phyloP scores from a whole-genome alignment of 2,797 vertebrate species.

The Pelobates cultripes region DNA sequence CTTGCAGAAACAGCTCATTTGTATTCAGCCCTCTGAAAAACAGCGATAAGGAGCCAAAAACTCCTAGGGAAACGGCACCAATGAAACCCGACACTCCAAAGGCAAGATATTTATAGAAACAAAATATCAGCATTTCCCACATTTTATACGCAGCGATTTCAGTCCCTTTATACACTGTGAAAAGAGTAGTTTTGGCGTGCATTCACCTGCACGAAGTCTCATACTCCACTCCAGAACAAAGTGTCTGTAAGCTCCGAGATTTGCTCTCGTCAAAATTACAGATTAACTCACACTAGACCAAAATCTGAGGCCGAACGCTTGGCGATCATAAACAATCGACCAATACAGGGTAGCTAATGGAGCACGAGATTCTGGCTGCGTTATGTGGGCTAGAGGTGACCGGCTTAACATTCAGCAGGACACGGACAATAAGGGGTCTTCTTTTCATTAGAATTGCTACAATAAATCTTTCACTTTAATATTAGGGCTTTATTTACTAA shows the following conservation, averaged over 20 bases:
- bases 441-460: background rate
- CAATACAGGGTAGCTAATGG: conserved; percentile 39
- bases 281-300: conserved; percentile 59
- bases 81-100: conserved; percentile 68
- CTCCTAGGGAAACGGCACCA: conserved; percentile 70
- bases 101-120: conserved; percentile 80
- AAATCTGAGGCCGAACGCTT: conserved; percentile 17
- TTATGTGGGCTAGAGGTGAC: background rate
- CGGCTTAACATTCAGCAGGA: background rate
- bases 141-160: conserved; percentile 77
- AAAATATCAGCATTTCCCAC: conserved; percentile 81
- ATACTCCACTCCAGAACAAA: conserved; percentile 53
- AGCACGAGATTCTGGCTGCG: conserved; percentile 19
- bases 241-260: conserved; percentile 60
- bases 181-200: conserved; percentile 64
- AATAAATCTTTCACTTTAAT: background rate
- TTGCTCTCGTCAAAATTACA: conserved; percentile 70
- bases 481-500: too few species aligned
- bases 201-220: conserved; percentile 65
- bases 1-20: conserved; percentile 62
- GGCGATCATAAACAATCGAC: conserved; percentile 25
- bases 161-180: conserved; percentile 68
- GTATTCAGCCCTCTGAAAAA: conserved; percentile 68
- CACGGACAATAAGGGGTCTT: background rate
- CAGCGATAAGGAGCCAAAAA: conserved; percentile 71